phyloP scores from a whole-genome alignment of 2,888 invertebrate genomes.

The Stenurella melanura region DNA sequence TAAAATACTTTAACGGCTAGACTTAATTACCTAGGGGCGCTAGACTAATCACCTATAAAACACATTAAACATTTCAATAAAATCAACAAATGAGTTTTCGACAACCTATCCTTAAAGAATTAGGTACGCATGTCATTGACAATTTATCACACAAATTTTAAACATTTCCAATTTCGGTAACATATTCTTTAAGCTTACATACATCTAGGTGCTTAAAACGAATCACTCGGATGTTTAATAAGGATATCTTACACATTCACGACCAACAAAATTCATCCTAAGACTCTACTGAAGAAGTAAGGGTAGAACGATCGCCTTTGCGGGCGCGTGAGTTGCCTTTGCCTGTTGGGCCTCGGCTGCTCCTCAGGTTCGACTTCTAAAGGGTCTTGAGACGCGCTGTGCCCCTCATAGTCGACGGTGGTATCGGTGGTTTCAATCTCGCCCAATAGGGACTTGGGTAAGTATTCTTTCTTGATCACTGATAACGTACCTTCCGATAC shows the following conservation, averaged over 20 bases:
- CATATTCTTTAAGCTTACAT: constrained; percentile 29
- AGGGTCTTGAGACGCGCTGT: constrained; percentile 43
- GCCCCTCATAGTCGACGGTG: constrained; percentile 30
- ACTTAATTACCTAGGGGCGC: constrained; percentile 5
- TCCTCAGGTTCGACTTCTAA: constrained; percentile 48
- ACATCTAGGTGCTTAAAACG: constrained; percentile 24
- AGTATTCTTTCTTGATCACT: constrained; percentile 58
- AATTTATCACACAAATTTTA: constrained; percentile 37
- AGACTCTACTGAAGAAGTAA: constrained; percentile 75
- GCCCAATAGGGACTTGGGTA: constrained; percentile 60
- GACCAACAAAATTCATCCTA: constrained; percentile 69
- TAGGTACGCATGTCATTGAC: constrained; percentile 31
- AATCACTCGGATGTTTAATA: constrained; percentile 24
- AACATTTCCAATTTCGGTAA: constrained; percentile 11
- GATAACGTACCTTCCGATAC: neutral
- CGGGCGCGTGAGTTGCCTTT: constrained; percentile 73
- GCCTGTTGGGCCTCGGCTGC: constrained; percentile 72
- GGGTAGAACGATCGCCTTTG: constrained; percentile 76
- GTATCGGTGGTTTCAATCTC: constrained; percentile 48
- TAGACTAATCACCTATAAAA: constrained; percentile 15
- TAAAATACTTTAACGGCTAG: neutral
- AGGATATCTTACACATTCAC: constrained; percentile 23
- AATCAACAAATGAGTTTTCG: constrained; percentile 18
- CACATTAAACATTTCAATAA: constrained; percentile 24
- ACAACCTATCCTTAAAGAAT: constrained; percentile 16